Conservation (phyloP, 2,888 invertebrate genomes). For the Aricia artaxerxes region DNA sequence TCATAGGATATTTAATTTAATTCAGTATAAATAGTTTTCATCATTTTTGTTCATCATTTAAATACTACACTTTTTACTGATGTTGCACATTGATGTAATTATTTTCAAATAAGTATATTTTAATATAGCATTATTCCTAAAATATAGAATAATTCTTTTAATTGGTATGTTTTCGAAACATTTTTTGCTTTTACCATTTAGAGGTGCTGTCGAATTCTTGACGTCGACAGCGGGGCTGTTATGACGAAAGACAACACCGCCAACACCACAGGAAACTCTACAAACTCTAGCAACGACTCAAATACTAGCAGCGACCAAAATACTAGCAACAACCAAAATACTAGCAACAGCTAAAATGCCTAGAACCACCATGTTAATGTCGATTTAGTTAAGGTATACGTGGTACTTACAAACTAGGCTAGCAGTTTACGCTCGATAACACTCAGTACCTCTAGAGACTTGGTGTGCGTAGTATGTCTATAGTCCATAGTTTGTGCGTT, state of each 20-base stretch:
- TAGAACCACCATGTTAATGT: constrained; percentile 2
- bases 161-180: neutral
- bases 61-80: too few relatives aligned
- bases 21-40: too few relatives aligned
- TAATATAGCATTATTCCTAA: neutral
- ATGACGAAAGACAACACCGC: constrained; percentile 38
- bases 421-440: neutral
- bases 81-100: neutral
- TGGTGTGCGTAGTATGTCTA: neutral
- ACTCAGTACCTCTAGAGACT: neutral
- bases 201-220: constrained; percentile 61
- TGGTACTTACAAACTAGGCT: neutral
- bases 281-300: neutral
- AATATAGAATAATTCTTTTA: neutral
- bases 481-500: too few relatives aligned
- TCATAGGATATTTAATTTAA: too few relatives aligned
- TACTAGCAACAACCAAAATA: neutral
- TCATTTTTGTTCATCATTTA: too few relatives aligned
- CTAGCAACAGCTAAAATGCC: neutral
- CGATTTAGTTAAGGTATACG: constrained; percentile 30
- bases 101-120: constrained; percentile 12
- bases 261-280: neutral
- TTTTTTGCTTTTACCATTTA: constrained; percentile 48
- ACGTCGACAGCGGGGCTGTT: constrained; percentile 56
- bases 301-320: neutral